Percentiles rank a stretch among this genome's conserved stretches.
phyloP scores from a whole-genome alignment of 2,888 invertebrate species.

The Cotesia congregata region DNA sequence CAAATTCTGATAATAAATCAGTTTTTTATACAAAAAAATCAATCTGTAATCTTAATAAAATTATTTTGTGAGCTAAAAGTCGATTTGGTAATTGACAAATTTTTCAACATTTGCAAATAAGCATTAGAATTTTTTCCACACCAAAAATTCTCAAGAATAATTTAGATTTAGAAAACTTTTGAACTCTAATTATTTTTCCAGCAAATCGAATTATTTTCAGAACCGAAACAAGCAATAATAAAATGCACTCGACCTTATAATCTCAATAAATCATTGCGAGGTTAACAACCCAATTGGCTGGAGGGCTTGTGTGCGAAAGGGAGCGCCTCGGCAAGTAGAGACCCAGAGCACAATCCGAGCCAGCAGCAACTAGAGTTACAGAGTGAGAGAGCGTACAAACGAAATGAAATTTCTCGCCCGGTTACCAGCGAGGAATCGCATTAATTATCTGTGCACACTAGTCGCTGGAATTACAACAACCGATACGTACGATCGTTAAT shows the following conservation, averaged over 20 bases:
- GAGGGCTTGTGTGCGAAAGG: slow-evolving; percentile 3
- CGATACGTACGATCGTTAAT: slow-evolving; percentile 43
- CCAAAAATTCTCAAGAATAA: neutral
- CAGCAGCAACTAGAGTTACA: neutral
- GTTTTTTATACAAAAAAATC: too few species aligned
- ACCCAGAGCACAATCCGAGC: neutral
- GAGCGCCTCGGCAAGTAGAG: neutral
- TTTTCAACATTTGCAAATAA: too few species aligned
- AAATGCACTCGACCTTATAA: slow-evolving; percentile 13
- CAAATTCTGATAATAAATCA: too few species aligned
- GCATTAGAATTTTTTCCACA: neutral
- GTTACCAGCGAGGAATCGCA: slow-evolving; percentile 38
- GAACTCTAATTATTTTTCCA: neutral
- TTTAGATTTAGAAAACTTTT: too few species aligned
- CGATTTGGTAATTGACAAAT: too few species aligned
- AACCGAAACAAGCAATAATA: slow-evolving; percentile 5
- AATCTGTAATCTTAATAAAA: too few species aligned
- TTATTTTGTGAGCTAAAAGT: too few species aligned
- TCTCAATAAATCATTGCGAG: slow-evolving; percentile 23
- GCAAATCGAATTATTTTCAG: slow-evolving; percentile 1
- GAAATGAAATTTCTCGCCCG: slow-evolving; percentile 41
- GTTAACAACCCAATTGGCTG: slow-evolving; percentile 22
- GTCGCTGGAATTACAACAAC: slow-evolving; percentile 43
- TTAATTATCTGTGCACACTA: slow-evolving; percentile 39
- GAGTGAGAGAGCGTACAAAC: slow-evolving; percentile 20